Conservation (phyloP, 2,797 vertebrate species). For the Oreortyx pictus region DNA sequence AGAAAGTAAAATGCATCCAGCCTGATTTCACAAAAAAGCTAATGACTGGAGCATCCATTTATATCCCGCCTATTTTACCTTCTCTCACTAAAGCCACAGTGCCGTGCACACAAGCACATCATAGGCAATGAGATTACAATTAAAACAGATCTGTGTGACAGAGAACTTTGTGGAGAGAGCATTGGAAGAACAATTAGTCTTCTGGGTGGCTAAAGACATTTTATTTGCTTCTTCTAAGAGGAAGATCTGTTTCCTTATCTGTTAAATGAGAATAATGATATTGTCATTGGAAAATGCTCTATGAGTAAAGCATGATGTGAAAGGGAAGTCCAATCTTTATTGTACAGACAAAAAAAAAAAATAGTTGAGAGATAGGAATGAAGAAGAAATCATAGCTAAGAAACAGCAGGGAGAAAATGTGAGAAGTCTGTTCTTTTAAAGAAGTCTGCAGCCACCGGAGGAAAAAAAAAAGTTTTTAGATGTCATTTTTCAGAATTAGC, state of each 20-base stretch:
- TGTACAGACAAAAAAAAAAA: not conserved
- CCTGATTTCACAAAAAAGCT: not conserved
- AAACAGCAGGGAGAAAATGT: constrained; percentile 40
- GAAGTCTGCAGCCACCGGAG: not conserved
- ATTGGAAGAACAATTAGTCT: not conserved
- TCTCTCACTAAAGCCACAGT: not conserved
- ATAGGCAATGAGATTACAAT: not conserved
- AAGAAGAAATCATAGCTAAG: constrained; percentile 54
- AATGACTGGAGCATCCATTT: not conserved
- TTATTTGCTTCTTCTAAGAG: not conserved
- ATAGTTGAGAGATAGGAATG: not conserved
- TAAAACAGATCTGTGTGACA: not conserved
- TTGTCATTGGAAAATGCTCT: not conserved
- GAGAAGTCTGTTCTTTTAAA: constrained; percentile 47
- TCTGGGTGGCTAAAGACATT: not conserved
- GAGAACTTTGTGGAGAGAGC: not conserved
- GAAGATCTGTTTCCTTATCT: not conserved
- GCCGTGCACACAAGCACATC: not conserved
- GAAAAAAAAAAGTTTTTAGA: not conserved
- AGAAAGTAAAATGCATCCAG: not conserved
- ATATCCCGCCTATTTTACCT: not conserved
- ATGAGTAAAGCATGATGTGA: not conserved
- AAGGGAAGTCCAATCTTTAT: not conserved
- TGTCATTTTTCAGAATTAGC: constrained; percentile 40
- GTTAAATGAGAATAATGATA: not conserved